Base-by-base conservation (phyloP, 2,888 invertebrate species). In the Watsonalla cultraria region DNA sequence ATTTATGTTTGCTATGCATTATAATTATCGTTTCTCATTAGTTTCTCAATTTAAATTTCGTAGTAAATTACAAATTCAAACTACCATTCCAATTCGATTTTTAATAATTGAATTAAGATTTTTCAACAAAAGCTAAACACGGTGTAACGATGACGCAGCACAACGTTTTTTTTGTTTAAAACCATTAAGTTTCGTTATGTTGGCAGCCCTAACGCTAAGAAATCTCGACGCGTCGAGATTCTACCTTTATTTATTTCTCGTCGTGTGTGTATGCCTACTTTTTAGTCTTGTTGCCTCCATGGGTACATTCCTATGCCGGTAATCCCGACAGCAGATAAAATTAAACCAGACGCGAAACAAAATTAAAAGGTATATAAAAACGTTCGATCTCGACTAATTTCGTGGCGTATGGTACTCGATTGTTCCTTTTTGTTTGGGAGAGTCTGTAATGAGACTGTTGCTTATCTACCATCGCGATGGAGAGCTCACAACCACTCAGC, bases 271-370 rank as follows among this genome's bases (percentile, higher is more conserved):
- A 81, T 81, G 82, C 68, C 72, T 70, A 72, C 78, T 85, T 88
- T 87, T 89, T 90, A 79, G 70, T 86, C 86, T 83, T 88, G 79
- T 89, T 89, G 86, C 80, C 73, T 72, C 83, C 84, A 78, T 80
- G 85, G 76, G 82, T 86, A 87, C 89, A 90, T 90, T 90, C 90
- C 90, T 88, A 86, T 87, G 88, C 84, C 84, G 82, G 90, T 89
- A 89, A 90, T 89, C 89, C 84, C 83, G 85, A 86, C 89, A 85
- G 84, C 83, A 82, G 88, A 89, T 89, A 89, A 90, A 90, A 89
- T 90, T 90, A 89, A 89, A 86, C 87, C 89, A 90, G 90, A 90
- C 90, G 86, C 84, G 84, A 86, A 90, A 90, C 83, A 89, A 90
- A 90, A 90, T 89, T 87, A 90, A 90, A 90, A 89, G 81, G 85